Evolutionary conservation across 2,888 invertebrate genomes (phyloP).

Genomic region (Escarpia spicata): DNA sequence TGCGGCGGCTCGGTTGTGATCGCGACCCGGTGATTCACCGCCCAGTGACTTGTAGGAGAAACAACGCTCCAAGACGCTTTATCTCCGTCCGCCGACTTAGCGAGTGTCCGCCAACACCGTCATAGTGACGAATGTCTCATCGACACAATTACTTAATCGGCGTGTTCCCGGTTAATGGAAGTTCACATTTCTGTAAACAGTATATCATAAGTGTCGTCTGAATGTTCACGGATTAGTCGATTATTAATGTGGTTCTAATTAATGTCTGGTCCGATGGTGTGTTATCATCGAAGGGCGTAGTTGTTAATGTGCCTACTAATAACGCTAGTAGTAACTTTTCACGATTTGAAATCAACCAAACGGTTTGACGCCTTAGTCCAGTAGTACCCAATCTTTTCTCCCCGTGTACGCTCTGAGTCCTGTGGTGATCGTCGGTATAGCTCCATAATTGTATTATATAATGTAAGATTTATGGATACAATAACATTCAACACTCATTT

Average conservation of each 20-base stretch:
- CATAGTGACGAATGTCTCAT: not conserved
- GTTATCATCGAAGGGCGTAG: not conserved
- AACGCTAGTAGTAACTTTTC: not conserved
- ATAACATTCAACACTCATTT: too few relatives aligned
- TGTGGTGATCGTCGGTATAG: too few relatives aligned
- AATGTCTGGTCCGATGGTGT: not conserved
- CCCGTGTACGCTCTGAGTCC: too few relatives aligned
- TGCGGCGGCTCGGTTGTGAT: not conserved
- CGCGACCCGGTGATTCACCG: not conserved
- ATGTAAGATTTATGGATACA: too few relatives aligned
- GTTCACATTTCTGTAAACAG: not conserved
- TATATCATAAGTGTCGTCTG: not conserved
- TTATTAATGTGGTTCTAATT: not conserved
- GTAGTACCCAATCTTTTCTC: too few relatives aligned
- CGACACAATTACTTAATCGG: not conserved
- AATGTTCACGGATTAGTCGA: not conserved
- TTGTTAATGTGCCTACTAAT: not conserved
- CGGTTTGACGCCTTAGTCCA: too few relatives aligned
- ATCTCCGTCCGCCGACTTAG: not conserved
- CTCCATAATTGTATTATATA: too few relatives aligned
- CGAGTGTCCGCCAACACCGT: not conserved
- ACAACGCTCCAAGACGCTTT: not conserved
- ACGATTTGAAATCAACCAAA: too few relatives aligned
- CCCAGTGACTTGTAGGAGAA: not conserved
- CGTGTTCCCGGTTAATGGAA: not conserved